Percentiles rank a stretch among this genome's conserved stretches.
These are phyloP conservation scores for Drosophila paramelanica DNA, from an alignment of 2,888 invertebrate species.

Conservation along the genomic window DNA sequence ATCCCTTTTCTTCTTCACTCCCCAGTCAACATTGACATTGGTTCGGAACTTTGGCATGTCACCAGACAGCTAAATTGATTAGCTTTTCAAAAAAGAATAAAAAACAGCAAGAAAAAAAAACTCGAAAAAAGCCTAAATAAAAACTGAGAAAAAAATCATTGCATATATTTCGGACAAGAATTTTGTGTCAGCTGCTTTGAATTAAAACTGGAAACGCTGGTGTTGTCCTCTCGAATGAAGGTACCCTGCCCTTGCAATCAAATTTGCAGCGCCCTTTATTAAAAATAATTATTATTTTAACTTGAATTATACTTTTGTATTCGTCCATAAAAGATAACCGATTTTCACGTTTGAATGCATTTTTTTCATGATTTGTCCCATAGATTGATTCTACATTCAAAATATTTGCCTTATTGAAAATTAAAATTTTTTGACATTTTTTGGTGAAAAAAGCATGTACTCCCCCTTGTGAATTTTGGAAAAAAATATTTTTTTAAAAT, in stretches of 20 bases:
- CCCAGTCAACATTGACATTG: conserved; percentile 49
- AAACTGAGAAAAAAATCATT: conserved; percentile 50
- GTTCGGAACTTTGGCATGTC: conserved; percentile 53
- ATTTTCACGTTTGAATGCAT: no score
- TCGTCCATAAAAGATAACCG: no score
- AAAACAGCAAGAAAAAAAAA: conserved; percentile 6
- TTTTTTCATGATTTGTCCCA: no score
- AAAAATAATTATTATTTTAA: no score
- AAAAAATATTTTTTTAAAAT: no score
- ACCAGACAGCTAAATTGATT: conserved; percentile 80
- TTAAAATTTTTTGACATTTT: no score
- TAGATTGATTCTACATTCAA: no score
- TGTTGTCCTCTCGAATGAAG: neutral
- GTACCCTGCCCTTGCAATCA: neutral
- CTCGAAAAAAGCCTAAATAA: neutral
- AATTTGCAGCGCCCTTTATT: no score
- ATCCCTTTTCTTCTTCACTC: neutral
- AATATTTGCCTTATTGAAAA: no score
- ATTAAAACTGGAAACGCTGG: conserved; percentile 54
- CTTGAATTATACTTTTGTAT: no score
- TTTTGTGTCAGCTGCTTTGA: conserved; percentile 3
- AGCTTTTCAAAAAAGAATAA: conserved; percentile 50
- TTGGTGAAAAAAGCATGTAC: no score
- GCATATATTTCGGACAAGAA: conserved; percentile 61
- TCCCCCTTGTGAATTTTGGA: no score